Evolutionary conservation across 2,888 invertebrate species (phyloP).

Genomic region (Oligia strigilis): DNA sequence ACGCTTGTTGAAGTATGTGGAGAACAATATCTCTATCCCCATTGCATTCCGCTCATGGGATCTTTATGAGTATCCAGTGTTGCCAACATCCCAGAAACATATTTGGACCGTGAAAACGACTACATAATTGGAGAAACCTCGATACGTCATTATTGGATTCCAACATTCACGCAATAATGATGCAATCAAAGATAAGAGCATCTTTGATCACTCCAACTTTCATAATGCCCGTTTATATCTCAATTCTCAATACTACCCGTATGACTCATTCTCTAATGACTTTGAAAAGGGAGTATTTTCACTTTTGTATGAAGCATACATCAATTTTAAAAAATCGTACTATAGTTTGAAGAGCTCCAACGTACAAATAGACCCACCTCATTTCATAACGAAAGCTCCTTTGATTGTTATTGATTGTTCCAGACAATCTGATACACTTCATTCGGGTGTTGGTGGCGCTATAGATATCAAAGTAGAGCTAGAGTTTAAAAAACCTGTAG

Average conservation of each 20-base stretch:
- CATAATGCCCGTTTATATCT: conserved; percentile 4
- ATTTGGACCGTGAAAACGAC: conserved; percentile 72
- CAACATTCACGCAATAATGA: conserved; percentile 21
- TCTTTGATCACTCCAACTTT: conserved; percentile 3
- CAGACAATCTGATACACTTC: conserved; percentile 11
- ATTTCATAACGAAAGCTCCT: conserved; percentile 9
- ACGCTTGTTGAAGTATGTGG: conserved; percentile 52
- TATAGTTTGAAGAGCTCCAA: conserved; percentile 11
- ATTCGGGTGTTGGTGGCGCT: not conserved
- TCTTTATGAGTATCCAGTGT: conserved; percentile 66
- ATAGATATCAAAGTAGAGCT: conserved; percentile 8
- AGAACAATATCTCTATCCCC: conserved; percentile 69
- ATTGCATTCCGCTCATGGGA: conserved; percentile 76
- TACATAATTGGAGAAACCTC: conserved; percentile 73
- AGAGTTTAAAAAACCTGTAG: conserved; percentile 5
- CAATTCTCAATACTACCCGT: conserved; percentile 8
- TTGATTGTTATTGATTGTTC: conserved; percentile 2
- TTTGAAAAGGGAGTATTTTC: conserved; percentile 1
- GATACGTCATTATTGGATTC: conserved; percentile 69
- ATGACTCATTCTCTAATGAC: conserved; percentile 10
- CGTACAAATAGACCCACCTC: conserved; percentile 2
- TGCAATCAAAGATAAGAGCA: not conserved
- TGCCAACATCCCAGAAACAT: conserved; percentile 71
- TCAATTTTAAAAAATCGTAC: conserved; percentile 6
- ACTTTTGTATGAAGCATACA: conserved; percentile 7